Evolutionary conservation across 92 coral and sea anemone genomes (phyloP).

Genomic region (Micromussa lordhowensis): DNA sequence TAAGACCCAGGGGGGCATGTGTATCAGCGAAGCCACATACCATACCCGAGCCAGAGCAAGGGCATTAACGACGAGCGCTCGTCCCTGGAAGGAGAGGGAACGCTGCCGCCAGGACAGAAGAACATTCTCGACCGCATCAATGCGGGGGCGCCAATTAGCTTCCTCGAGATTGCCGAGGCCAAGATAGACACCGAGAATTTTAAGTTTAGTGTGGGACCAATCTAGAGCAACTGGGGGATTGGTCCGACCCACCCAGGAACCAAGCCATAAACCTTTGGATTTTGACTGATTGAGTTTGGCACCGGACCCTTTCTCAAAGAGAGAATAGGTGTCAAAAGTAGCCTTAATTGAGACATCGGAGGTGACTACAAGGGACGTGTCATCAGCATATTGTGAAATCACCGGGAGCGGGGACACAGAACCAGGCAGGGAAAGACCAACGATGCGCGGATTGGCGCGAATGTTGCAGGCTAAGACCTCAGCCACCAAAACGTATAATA

Average conservation of each 20-base stretch:
- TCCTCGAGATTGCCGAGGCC: slow-evolving; percentile 11
- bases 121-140: slow-evolving; percentile 4
- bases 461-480: slow-evolving; percentile 57
- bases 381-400: slow-evolving; percentile 67
- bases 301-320: slow-evolving; percentile 62
- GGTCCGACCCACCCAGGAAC: slow-evolving; percentile 47
- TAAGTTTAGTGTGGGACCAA: slow-evolving; percentile 39
- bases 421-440: slow-evolving; percentile 43
- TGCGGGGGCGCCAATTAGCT: slow-evolving; percentile 47
- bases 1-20: slow-evolving; percentile 20
- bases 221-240: slow-evolving; percentile 30
- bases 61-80: slow-evolving; percentile 38
- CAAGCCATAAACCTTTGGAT: slow-evolving; percentile 56
- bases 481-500: slow-evolving; percentile 34
- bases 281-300: slow-evolving; percentile 52
- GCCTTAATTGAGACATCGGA: slow-evolving; percentile 42
- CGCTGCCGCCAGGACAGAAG: slow-evolving; percentile 26
- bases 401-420: background rate
- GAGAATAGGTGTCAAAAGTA: slow-evolving; percentile 23
- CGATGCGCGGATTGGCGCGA: slow-evolving; percentile 32
- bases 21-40: slow-evolving; percentile 37
- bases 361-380: slow-evolving; percentile 46
- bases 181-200: slow-evolving; percentile 37
- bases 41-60: slow-evolving; percentile 36
- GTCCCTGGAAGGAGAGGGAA: slow-evolving; percentile 19